Base-by-base conservation (phyloP, 2,888 invertebrate species). In the Tridacna gigas region DNA sequence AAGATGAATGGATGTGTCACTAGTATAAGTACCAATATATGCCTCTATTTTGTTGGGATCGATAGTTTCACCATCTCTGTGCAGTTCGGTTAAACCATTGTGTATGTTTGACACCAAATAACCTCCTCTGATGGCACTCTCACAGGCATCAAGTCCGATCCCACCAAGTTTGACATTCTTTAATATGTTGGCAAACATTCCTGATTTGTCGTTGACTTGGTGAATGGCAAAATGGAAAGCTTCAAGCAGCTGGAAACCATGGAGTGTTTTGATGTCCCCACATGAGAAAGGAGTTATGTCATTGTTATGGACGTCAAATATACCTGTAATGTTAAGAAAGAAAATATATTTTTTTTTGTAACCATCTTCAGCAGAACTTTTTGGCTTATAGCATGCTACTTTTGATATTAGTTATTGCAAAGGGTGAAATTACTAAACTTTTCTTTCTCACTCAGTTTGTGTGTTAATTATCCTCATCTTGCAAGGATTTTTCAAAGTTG, bases 201-300 rank as follows among this genome's bases (percentile, higher is more conserved):
- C 93, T 13, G 90, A 63, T 67, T 93, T 93, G 48, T 89, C 88
- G 78, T 93, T 94, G 37, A 94, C 93, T 77, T 89, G 80, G 18
- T 89, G 81, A 5, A 94, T 86, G 67, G 94, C 94, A 82, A 90
- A 94, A 77, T 93, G 91, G 88, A 94, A 94, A 1, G 93, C 93
- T 78, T 94, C 94, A 15, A 93, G 84, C 4, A 93, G 91, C 75
- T 93, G 93, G 86, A 91, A 92, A 0, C 94, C 94, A 78, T 91
- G 90, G n/a, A 92, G 84, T 0, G 89, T 90, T 74, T 94, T 93
- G 69, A 94, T 89, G 0, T 84, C 66, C 0, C 93, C 94, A 86
- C 94, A 94, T 7, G 92, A 89, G 80, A 94, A 94, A 11, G 92
- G 91, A 2, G 78, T 84, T 18, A 89, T 56, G 12, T 89, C 90